Evolutionary conservation across 2,888 invertebrate genomes (phyloP).

Genomic region (Gryllus longicercus): DNA sequence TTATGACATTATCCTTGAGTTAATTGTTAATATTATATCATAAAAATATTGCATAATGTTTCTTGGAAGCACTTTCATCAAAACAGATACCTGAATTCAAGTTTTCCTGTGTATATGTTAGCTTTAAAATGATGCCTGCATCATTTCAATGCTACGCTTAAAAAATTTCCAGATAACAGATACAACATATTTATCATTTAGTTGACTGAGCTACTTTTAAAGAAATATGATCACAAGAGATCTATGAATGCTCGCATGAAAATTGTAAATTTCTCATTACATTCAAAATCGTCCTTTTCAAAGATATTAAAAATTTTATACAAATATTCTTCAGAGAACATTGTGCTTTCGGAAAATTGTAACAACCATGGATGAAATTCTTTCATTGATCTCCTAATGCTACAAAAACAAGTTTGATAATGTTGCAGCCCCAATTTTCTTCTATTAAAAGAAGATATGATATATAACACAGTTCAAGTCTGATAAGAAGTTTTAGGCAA

Average conservation of each 20-base stretch:
- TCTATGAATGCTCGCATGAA: neutral
- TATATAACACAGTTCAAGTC: neutral
- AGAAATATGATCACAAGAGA: neutral
- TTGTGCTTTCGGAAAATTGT: neutral
- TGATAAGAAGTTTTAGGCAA: neutral
- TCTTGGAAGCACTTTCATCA: constrained; percentile 30
- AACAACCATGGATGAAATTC: neutral
- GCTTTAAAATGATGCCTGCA: neutral
- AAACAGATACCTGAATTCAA: neutral
- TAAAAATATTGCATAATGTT: constrained; percentile 29
- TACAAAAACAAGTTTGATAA: neutral
- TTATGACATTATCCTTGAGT: neutral
- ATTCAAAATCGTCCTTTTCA: neutral
- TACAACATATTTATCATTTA: neutral
- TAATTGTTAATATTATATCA: neutral
- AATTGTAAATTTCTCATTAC: neutral
- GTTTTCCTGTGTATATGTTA: constrained; percentile 1
- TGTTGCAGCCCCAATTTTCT: neutral
- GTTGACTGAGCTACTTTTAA: neutral
- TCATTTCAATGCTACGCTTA: neutral
- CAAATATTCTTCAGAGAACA: constrained; percentile 9
- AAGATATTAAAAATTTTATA: neutral
- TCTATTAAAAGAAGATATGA: neutral
- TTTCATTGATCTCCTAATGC: neutral
- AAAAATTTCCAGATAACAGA: neutral